Evolutionary conservation across 2,888 invertebrate species (phyloP).

Genomic region (Hirtodrosophila cameraria): DNA sequence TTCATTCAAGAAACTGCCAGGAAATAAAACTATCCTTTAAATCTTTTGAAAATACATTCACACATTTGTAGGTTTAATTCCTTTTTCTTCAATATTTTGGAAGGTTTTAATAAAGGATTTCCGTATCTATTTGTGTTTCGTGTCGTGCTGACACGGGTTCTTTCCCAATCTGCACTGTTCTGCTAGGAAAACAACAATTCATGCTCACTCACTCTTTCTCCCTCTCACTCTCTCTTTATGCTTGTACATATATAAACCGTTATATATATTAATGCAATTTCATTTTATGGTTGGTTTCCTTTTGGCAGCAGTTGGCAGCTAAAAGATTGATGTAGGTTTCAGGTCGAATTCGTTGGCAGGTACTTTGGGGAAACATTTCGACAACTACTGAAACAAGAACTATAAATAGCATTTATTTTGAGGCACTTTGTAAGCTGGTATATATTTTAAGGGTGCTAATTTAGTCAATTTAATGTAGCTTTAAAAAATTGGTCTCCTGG

Average conservation of each 20-base stretch:
- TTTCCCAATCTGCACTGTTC: too few species aligned
- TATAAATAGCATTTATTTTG: constrained; percentile 41
- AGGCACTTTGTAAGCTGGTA: constrained; percentile 1
- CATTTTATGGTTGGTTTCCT: constrained; percentile 43
- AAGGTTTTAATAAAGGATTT: too few species aligned
- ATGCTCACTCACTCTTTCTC: not conserved
- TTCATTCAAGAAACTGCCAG: too few species aligned
- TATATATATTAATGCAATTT: constrained; percentile 48
- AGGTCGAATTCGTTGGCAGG: constrained; percentile 38
- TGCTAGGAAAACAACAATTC: too few species aligned
- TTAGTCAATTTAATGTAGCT: constrained; percentile 2
- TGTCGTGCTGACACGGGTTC: too few species aligned
- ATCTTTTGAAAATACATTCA: too few species aligned
- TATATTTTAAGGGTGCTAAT: not conserved
- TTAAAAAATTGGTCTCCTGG: not conserved
- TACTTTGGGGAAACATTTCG: constrained; percentile 20
- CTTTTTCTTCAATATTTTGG: too few species aligned
- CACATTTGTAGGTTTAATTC: too few species aligned
- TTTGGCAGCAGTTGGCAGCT: constrained; percentile 16
- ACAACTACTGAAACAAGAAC: not conserved
- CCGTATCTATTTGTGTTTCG: too few species aligned
- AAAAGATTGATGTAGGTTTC: constrained; percentile 45
- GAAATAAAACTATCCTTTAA: too few species aligned
- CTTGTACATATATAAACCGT: not conserved
- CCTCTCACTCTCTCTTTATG: not conserved